These are phyloP conservation scores for Chrysopa pallens DNA, from an alignment of 1,140 invertebrate species.

Conservation along the genomic window DNA sequence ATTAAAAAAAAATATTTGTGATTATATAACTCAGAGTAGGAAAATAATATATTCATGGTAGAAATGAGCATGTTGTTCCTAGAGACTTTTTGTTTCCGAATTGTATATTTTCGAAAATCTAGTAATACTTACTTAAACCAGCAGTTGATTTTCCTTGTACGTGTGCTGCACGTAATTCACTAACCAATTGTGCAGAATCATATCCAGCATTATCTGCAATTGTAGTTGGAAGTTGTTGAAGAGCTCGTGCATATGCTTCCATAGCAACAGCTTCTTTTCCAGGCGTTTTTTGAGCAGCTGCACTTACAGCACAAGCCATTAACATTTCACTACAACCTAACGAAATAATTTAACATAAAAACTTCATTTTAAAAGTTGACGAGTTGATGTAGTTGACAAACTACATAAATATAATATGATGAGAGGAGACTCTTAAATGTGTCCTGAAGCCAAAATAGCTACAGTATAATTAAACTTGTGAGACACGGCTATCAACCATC, in stretches of 20 bases:
- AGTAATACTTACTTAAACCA: slow-evolving; percentile 60
- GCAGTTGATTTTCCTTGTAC: slow-evolving; percentile 53
- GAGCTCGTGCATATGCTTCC: slow-evolving; percentile 83
- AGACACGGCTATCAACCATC: no score
- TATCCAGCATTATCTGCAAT: slow-evolving; percentile 98
- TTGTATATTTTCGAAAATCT: no score
- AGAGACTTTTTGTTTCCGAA: no score
- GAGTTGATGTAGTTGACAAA: neutral
- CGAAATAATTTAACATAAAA: slow-evolving; percentile 3
- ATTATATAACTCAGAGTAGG: no score
- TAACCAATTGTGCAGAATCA: slow-evolving; percentile 88
- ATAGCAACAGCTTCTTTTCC: slow-evolving; percentile 97
- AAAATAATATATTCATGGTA: no score
- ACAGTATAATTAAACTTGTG: no score
- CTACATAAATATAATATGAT: neutral
- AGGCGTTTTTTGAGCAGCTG: slow-evolving; percentile 70
- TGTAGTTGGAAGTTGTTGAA: slow-evolving; percentile 76
- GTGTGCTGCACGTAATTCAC: slow-evolving; percentile 79
- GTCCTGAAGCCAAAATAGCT: no score
- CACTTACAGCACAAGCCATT: slow-evolving; percentile 84
- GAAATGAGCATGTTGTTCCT: no score
- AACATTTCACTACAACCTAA: slow-evolving; percentile 79
- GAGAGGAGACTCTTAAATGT: neutral
- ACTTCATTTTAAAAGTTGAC: neutral
- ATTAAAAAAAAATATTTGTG: no score